Base-by-base conservation (phyloP, 2,797 vertebrate species). In the Falco biarmicus region DNA sequence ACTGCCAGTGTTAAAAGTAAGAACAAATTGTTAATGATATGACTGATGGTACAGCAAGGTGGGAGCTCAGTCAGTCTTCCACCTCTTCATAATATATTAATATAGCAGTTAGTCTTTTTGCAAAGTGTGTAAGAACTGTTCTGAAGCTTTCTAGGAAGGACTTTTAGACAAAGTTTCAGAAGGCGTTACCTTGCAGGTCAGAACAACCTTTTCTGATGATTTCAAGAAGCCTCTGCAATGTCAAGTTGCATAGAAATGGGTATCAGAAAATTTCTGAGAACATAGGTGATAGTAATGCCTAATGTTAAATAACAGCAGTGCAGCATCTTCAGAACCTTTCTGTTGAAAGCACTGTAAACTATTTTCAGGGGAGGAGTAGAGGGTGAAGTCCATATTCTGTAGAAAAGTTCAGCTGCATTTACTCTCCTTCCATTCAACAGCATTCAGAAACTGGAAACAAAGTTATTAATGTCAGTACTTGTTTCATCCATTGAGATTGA, bases 381-480 rank as follows among this genome's bases (percentile, higher is more conserved):
- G 29, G 31, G 29, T 65, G 70, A 93, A 89, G 17, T 25, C 29
- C 34, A 39, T 16, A 9, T 34, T 89, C 43, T 2, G 1, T 19
- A 43, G 34, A 50, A 73, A 19, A 82, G 29, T 83, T 95, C 13
- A 39, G n/a, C 50, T 90, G 84, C 51, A 10, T 93, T 88, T 92
- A 48, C 17, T 91, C 57, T 68, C 32, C 25, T 90, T 84, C 24
- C 15, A 34, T 91, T 92, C 81, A 80, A 34, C 41, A 53, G 6
- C 60, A 26, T 86, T 87, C 69, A 95, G 86, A 87, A 89, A 75
- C 56, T 85, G 39, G 69, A 94, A 95, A 83, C 69, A 82, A 84
- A 86, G 48, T 92, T 93, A 80, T 95, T 95, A 88, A 60, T 83
- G 89, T 95, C 94, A 89, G 70, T 80, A 66, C 64, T 89, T 45